Evolutionary conservation across 2,888 invertebrate species (phyloP), one percentile per base, ranked within the genome.

Genomic region (Leptinotarsa tumamoca): DNA sequence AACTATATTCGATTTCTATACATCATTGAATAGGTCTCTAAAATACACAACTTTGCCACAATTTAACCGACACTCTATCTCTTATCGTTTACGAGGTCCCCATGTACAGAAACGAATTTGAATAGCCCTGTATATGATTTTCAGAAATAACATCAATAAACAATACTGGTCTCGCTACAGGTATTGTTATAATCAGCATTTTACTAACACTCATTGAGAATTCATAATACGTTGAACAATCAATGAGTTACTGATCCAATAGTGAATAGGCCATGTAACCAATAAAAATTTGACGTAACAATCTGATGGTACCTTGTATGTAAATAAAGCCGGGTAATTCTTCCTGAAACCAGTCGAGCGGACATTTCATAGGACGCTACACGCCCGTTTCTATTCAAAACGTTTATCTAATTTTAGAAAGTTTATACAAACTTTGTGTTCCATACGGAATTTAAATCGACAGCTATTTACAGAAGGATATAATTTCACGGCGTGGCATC

Each of bases 381-480:
- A 27, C 27, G 33, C 33, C 63, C 7, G 63, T 5, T 63, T 58
- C 33, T 63, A 63, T 63, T 63, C 27, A 33, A 63, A 63, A 61
- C 23, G 33, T n/a, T n/a, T 63, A 43, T 63, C 63, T 79, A 79
- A 79, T 75, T 77, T 79, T 79, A 79, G 79, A 79, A 73, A 72
- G 67, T 79, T 74, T 75, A 77, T 71, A 77, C 77, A 72, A 73
- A 75, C 76, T 73, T 71, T 17, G 33, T 33, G 33, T 78, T 76
- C 71, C 72, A 73, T 77, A 73, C 66, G 77, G 79, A 79, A 77
- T 77, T 75, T 79, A 79, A 79, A 79, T 79, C 63, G 63, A 43
- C 63, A 33, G 33, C 63, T 63, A 63, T 63, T 63, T 63, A 63
- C 63, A 63, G 63, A 33, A 63, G 63, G 63, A 63, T 63, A 63